Conservation (phyloP, 2,113 vertebrate genomes). For the Sturnira hondurensis region DNA sequence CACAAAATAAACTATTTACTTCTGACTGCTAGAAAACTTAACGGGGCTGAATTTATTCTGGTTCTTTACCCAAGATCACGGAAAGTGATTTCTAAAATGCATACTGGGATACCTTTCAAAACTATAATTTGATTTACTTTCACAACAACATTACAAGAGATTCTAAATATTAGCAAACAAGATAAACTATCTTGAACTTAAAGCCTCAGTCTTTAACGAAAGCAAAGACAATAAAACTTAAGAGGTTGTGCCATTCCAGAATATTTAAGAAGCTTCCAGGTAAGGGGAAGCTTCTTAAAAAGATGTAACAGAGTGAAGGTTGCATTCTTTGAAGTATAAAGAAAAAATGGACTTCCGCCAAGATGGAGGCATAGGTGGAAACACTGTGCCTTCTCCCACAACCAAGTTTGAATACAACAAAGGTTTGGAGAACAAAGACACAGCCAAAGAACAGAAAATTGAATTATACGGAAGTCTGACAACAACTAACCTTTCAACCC, state of each 20-base stretch:
- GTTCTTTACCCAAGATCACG: not conserved
- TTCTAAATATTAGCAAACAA: not conserved
- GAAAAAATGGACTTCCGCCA: no score
- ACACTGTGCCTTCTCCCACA: no score
- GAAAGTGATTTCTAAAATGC: not conserved
- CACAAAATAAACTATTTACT: not conserved
- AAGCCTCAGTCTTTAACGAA: not conserved
- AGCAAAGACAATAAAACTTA: constrained; percentile 5
- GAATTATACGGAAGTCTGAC: no score
- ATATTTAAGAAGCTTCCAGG: no score
- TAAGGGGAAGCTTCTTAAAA: not conserved
- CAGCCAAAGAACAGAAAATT: no score
- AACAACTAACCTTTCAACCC: no score
- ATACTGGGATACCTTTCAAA: constrained; percentile 18
- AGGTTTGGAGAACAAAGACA: no score
- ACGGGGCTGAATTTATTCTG: not conserved
- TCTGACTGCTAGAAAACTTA: not conserved
- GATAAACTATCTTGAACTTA: constrained; percentile 11
- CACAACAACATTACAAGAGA: not conserved
- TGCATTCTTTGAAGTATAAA: not conserved
- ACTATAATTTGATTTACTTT: not conserved
- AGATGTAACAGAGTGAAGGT: not conserved
- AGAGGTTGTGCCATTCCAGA: not conserved
- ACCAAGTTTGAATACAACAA: no score
- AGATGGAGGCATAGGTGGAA: no score